Evolutionary conservation across 2,113 vertebrate species (phyloP).

Genomic region (Thamnophis sirtalis): DNA sequence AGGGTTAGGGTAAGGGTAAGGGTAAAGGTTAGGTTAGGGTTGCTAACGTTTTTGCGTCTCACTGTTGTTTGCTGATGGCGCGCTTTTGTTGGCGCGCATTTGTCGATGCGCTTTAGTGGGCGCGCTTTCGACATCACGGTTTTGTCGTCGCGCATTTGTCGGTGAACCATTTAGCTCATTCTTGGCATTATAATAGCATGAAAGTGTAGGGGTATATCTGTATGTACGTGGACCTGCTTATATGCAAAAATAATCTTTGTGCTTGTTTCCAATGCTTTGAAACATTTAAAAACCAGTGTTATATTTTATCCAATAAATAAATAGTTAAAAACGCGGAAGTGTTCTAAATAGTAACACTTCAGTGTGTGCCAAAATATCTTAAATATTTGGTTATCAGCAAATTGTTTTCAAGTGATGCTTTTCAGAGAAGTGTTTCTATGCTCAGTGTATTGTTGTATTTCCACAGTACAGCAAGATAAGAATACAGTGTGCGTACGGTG

Average conservation of each 20-base stretch:
- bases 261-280: background rate
- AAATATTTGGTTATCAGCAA: background rate
- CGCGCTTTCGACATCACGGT: too few relatives aligned
- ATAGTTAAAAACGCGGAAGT: background rate
- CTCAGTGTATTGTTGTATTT: slow-evolving; percentile 27
- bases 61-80: too few relatives aligned
- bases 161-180: too few relatives aligned
- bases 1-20: too few relatives aligned
- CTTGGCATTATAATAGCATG: background rate
- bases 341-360: background rate
- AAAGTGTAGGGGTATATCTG: background rate
- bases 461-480: slow-evolving; percentile 69
- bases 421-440: background rate
- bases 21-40: too few relatives aligned
- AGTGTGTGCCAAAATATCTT: background rate
- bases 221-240: background rate
- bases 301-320: background rate
- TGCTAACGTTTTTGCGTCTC: too few relatives aligned
- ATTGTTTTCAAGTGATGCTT: background rate
- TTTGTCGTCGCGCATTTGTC: too few relatives aligned
- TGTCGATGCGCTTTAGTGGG: too few relatives aligned
- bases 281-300: background rate
- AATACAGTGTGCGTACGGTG: slow-evolving; percentile 72
- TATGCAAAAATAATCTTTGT: background rate
- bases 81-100: too few relatives aligned